These are phyloP conservation scores for Caenorhabditis afra DNA, from an alignment of 2,888 invertebrate species.

Conservation along the genomic window DNA sequence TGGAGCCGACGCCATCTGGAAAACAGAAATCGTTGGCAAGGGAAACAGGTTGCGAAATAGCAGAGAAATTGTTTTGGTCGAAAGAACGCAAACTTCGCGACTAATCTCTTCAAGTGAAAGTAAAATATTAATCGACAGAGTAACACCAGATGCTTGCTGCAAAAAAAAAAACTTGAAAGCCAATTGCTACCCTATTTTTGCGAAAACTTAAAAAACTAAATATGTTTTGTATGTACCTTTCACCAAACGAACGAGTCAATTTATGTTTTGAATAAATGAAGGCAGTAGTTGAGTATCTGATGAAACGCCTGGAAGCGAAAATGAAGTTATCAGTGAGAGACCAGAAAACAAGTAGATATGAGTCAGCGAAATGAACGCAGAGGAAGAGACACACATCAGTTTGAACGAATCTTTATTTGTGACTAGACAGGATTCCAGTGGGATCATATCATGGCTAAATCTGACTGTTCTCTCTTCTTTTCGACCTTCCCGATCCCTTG, in stretches of 20 bases:
- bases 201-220: too few relatives aligned
- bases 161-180: too few relatives aligned
- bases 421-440: neutral
- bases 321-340: constrained; percentile 16
- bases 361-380: constrained; percentile 35
- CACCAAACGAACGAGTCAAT: too few relatives aligned
- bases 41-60: constrained; percentile 5
- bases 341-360: constrained; percentile 28
- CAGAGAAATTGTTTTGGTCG: too few relatives aligned
- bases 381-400: constrained; percentile 6
- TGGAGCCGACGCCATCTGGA: constrained; percentile 44
- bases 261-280: neutral
- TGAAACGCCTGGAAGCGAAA: constrained; percentile 20
- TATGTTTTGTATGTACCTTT: too few relatives aligned
- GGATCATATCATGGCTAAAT: constrained; percentile 39
- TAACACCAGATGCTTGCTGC: too few relatives aligned
- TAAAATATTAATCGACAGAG: too few relatives aligned
- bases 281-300: constrained; percentile 12
- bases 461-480: constrained; percentile 70
- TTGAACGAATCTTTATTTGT: constrained; percentile 30
- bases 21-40: neutral
- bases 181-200: too few relatives aligned
- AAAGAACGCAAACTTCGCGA: too few relatives aligned
- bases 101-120: too few relatives aligned
- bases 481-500: constrained; percentile 54